These are phyloP conservation scores for Malurus elegans DNA, from an alignment of 2,113 vertebrate genomes.

Conservation along the genomic window DNA sequence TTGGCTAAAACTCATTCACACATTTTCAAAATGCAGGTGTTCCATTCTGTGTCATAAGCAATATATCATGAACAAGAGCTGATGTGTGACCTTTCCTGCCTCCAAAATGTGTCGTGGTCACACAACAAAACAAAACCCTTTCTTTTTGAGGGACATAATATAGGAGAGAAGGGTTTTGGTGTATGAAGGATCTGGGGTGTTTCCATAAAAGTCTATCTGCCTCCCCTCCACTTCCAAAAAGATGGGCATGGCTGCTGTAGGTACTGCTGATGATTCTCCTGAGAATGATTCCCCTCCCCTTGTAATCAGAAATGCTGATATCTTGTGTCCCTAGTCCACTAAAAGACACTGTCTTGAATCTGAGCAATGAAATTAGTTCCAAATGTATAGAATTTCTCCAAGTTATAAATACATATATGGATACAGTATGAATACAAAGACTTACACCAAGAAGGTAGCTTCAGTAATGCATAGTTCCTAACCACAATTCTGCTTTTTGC, in stretches of 20 bases:
- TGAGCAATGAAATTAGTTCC: background rate
- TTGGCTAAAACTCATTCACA: background rate
- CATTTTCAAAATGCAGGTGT: background rate
- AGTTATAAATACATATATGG: background rate
- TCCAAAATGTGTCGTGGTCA: background rate
- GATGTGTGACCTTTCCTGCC: background rate
- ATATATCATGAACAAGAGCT: background rate
- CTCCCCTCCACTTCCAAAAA: background rate
- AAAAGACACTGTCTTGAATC: background rate
- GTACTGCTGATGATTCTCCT: background rate
- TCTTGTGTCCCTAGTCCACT: background rate
- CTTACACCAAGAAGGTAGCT: background rate
- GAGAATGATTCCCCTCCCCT: background rate
- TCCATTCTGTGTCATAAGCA: background rate
- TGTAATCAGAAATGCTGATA: background rate
- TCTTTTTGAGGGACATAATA: background rate
- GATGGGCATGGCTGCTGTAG: background rate
- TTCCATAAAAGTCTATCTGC: background rate
- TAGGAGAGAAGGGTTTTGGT: background rate
- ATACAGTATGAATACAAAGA: background rate
- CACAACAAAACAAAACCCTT: background rate
- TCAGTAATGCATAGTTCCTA: background rate
- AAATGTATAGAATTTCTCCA: background rate
- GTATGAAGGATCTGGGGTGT: background rate
- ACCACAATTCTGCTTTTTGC: background rate